Evolutionary conservation across 2,888 invertebrate species (phyloP), one percentile per base, ranked within the genome.

Genomic region (Diaprepes abbreviatus): DNA sequence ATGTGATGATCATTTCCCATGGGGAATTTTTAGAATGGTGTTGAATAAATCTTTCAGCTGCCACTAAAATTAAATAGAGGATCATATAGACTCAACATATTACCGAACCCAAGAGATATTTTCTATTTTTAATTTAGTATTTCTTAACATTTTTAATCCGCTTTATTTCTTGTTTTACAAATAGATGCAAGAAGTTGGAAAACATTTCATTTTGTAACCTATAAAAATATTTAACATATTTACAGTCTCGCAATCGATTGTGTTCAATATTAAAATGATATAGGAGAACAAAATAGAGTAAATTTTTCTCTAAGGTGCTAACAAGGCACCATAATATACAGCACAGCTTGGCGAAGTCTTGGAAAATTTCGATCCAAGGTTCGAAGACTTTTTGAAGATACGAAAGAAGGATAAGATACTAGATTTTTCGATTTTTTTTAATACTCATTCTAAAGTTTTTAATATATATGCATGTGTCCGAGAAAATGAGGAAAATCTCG

Each of bases 31-130:
- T 21, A 17, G 48, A 66, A 52, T 50, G 38, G 59, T 19, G 35
- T 55, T 24, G 35, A 57, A 66, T 66, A 59, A 65, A 65, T 65
- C 65, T 57, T 40, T 65, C 57, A 45, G 6, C 35, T 65, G 55
- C 45, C 54, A 57, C 54, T 64, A 55, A 55, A 54, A 64, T 55
- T 40, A 52, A 64, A 64, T 64, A 64, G 40, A 36, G 40, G 64
- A 63, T 63, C 52, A 63, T 54, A 17, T 65, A 57, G 65, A 58
- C 65, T 57, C 65, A 58, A 58, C 57, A 57, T 45, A 65, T 65
- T 57, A 58, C 43, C 33, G 43, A 43, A 50, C 35, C 35, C 43
- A 33, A 64, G 17, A 64, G 6, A 64, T n/a, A n/a, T 24, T 14
- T 58, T 62, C 65, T 65, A 65, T 65, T 65, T 57, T 57, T 65